These are phyloP conservation scores for Argyrosomus regius DNA, from an alignment of 2,797 vertebrate genomes.

Conservation along the genomic window DNA sequence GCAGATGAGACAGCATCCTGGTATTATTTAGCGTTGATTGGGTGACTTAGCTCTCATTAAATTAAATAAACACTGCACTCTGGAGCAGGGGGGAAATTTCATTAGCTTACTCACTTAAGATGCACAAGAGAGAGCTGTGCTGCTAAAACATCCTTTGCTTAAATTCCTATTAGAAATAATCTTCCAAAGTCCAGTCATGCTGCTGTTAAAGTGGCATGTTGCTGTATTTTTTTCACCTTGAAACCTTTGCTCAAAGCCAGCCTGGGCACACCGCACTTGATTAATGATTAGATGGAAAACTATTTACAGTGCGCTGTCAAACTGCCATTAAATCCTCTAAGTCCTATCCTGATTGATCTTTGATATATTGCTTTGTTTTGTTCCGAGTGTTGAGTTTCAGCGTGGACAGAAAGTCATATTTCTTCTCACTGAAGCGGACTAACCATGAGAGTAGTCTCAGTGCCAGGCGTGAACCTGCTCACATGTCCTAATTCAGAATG, in stretches of 20 bases:
- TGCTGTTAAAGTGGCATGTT: constrained; percentile 10
- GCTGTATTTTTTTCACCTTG: constrained; percentile 28
- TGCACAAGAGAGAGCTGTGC: not conserved
- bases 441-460: constrained; percentile 1
- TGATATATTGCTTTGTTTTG: not conserved
- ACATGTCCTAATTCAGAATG: constrained; percentile 75
- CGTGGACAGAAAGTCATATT: constrained; percentile 14
- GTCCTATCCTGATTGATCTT: constrained; percentile 1
- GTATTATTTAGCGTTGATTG: constrained; percentile 32
- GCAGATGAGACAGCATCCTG: constrained; percentile 36
- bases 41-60: constrained; percentile 44
- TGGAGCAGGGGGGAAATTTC: not conserved
- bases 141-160: not conserved
- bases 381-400: not conserved
- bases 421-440: not conserved
- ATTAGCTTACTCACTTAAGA: not conserved
- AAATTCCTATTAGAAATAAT: constrained; percentile 19
- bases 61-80: constrained; percentile 52
- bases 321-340: constrained; percentile 34
- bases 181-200: constrained; percentile 37
- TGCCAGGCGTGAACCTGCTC: constrained; percentile 73
- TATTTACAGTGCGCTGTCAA: constrained; percentile 57
- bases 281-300: constrained; percentile 78
- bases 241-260: constrained; percentile 74
- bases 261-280: constrained; percentile 45